Evolutionary conservation across 2,888 invertebrate species (phyloP).

Genomic region (Stictocephala bisonia): DNA sequence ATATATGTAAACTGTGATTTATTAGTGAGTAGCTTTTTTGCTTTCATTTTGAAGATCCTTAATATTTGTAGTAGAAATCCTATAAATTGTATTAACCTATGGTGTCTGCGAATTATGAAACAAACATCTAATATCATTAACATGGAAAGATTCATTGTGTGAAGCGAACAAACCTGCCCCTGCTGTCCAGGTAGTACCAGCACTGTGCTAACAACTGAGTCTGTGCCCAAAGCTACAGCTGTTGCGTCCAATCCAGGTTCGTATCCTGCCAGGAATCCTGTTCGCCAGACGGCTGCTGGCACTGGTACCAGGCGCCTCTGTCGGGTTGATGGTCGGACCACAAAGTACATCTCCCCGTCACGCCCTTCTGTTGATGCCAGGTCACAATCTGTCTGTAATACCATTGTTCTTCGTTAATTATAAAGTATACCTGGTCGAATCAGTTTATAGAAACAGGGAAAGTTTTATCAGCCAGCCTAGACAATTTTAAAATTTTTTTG

Average conservation of each 20-base stretch:
- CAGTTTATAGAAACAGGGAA: background rate
- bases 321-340: conserved; percentile 81
- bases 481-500: background rate
- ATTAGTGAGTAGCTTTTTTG: too few relatives aligned
- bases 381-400: conserved; percentile 81
- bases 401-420: too few relatives aligned
- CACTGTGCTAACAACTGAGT: conserved; percentile 79
- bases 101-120: too few relatives aligned
- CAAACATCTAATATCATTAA: too few relatives aligned
- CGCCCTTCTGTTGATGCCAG: conserved; percentile 79
- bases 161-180: too few relatives aligned
- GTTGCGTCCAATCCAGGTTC: conserved; percentile 88
- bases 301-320: conserved; percentile 85
- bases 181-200: conserved; percentile 89
- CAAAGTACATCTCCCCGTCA: conserved; percentile 89
- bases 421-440: too few relatives aligned
- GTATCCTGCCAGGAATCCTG: conserved; percentile 84
- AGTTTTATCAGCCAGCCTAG: background rate
- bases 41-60: too few relatives aligned
- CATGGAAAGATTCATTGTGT: conserved; percentile 64
- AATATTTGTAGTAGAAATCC: too few relatives aligned
- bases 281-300: conserved; percentile 82
- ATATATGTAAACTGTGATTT: too few relatives aligned
- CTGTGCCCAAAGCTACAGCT: conserved; percentile 79
- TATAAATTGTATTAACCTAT: too few relatives aligned